Evolutionary conservation across 2,888 invertebrate genomes (phyloP).

Genomic region (Eulithis prunata): DNA sequence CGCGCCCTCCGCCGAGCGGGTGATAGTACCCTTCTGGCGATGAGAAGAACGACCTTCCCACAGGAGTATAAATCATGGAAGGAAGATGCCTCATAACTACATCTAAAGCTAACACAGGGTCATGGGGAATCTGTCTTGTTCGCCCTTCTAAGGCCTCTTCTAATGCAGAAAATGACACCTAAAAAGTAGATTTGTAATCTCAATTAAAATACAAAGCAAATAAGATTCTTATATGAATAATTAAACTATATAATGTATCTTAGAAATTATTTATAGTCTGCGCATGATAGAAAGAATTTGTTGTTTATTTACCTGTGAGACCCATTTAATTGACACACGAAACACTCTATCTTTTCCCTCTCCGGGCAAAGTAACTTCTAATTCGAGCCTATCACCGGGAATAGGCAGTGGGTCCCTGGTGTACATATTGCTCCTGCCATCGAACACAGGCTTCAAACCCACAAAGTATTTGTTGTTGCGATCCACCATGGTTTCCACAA

Average conservation of each 20-base stretch:
- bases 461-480: conserved; percentile 98
- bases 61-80: conserved; percentile 99
- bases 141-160: conserved; percentile 99
- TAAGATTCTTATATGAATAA: no score
- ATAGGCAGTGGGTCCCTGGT: conserved; percentile 98
- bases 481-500: conserved; percentile 99
- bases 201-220: no score
- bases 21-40: conserved; percentile 99
- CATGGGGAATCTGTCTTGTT: conserved; percentile 97
- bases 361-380: conserved; percentile 98
- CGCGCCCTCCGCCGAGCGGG: conserved; percentile 97
- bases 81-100: conserved; percentile 99
- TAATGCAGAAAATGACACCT: conserved; percentile 96
- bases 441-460: conserved; percentile 98
- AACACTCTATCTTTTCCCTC: conserved; percentile 99
- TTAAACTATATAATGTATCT: no score
- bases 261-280: no score
- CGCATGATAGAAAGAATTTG: no score
- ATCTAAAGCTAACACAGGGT: conserved; percentile 98
- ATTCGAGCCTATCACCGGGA: conserved; percentile 96
- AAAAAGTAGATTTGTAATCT: conserved; percentile 34
- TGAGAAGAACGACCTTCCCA: conserved; percentile 99
- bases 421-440: conserved; percentile 99
- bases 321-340: conserved; percentile 98
- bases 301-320: conserved; percentile 88